Percentiles rank a stretch among this genome's conserved stretches.
phyloP scores from a whole-genome alignment of 1,140 invertebrate species.

The Leptopilina boulardi region DNA sequence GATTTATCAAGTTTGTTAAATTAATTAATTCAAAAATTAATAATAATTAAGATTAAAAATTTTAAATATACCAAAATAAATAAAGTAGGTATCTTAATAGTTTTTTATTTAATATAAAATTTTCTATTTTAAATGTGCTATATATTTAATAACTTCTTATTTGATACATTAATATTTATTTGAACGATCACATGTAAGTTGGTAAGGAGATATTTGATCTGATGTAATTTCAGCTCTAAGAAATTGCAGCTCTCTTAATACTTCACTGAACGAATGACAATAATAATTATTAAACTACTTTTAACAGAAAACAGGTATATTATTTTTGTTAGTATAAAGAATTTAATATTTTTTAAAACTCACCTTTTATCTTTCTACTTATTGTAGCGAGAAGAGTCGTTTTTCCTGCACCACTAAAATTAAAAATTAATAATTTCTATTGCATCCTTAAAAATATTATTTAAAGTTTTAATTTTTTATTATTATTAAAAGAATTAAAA shows the following conservation, averaged over 20 bases:
- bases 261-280: slow-evolving; percentile 34
- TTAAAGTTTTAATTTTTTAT: too few relatives aligned
- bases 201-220: neutral
- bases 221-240: neutral
- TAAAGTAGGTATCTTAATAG: too few relatives aligned
- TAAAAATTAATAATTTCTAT: neutral
- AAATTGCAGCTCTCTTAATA: neutral
- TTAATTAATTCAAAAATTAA: too few relatives aligned
- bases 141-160: too few relatives aligned
- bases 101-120: too few relatives aligned
- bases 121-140: neutral
- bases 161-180: neutral
- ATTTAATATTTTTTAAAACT: neutral
- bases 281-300: neutral
- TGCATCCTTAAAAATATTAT: neutral
- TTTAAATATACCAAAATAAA: too few relatives aligned
- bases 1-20: too few relatives aligned
- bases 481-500: too few relatives aligned
- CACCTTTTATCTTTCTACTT: neutral
- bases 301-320: neutral
- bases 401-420: neutral
- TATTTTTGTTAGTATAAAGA: slow-evolving; percentile 29
- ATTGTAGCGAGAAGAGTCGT: slow-evolving; percentile 3
- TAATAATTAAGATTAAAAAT: too few relatives aligned
- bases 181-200: neutral